A percentile compares a stretch with the other conserved stretches of the same genome.
Conservation (phyloP, 2,797 vertebrate species). For the Alfaro cultratus region DNA sequence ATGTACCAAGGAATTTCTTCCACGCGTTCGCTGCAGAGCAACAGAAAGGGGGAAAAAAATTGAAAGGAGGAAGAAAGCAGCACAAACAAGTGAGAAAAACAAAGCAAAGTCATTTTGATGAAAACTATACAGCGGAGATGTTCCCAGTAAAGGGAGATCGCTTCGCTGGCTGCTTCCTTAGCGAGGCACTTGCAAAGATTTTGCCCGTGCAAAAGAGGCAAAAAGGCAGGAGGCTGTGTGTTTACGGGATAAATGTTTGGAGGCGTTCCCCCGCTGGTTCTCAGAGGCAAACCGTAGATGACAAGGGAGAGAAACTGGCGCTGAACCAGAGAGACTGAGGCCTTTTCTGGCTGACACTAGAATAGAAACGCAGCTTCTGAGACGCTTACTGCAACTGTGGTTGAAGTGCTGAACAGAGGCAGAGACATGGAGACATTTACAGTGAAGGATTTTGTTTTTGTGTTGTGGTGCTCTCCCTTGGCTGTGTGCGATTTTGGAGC, state of each 20-base stretch:
- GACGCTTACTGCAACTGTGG: constrained; percentile 58
- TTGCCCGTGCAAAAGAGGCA: constrained; percentile 42
- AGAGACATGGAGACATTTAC: constrained; percentile 61
- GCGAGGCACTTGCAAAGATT: constrained; percentile 72
- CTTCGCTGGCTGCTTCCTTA: constrained; percentile 68
- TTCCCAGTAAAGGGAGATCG: constrained; percentile 71
- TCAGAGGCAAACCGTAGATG: constrained; percentile 76
- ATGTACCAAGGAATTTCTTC: constrained; percentile 79
- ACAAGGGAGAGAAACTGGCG: constrained; percentile 65
- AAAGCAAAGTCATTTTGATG: constrained; percentile 72
- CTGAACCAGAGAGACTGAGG: constrained; percentile 70
- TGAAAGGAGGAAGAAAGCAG: constrained; percentile 58
- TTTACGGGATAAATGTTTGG: constrained; percentile 82
- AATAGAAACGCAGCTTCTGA: constrained; percentile 74
- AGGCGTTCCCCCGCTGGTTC: constrained; percentile 79
- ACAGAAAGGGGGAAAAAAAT: constrained; percentile 44
- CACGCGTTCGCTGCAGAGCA: constrained; percentile 70
- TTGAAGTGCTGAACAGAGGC: constrained; percentile 67
- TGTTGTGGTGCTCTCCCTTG: constrained; percentile 37
- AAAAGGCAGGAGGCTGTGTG: constrained; percentile 68
- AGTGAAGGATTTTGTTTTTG: constrained; percentile 47
- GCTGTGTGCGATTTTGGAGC: constrained; percentile 55
- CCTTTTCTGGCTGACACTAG: constrained; percentile 71
- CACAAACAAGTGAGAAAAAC: constrained; percentile 67
- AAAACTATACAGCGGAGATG: constrained; percentile 73